Base-by-base conservation (phyloP, 2,888 invertebrate species). In the Himalopsyche anomala region DNA sequence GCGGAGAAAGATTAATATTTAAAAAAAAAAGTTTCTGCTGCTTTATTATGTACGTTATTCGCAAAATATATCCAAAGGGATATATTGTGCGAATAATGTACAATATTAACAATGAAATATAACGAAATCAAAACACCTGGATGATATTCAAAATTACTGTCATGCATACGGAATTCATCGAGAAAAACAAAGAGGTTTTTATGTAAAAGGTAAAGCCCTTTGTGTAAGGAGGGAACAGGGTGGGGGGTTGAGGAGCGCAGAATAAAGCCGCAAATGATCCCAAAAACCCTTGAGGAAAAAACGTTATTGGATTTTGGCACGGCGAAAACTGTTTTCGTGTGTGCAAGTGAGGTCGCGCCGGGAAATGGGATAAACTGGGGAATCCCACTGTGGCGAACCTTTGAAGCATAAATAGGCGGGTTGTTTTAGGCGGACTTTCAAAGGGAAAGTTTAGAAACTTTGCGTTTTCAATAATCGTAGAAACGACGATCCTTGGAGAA, bases 221-320 rank as follows among this genome's bases (percentile, higher is more conserved):
- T 81, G 86, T 80, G 42, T 51, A 19, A 69, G 84, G 51, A 51
- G 51, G 15, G 15, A 51, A 51, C 84, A 69, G 81, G 83, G 84
- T 84, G 74, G 84, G 84, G 83, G 81, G 84, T 17, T 83, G 86
- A 83, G 84, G 86, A 84, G 82, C 82, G 82, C 19, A 82, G 84
- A 42, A 86, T 81, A 88, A 88, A 88, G 87, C 87, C 88, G 87
- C 87, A 88, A 88, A 88, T 88, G 88, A 88, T 88, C 87, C 87
- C 87, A 83, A 86, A 88, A 87, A 86, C 84, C 87, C 86, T 80
- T 80, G 84, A 81, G 83, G 86, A 86, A 87, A 88, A 86, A 87
- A 88, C 82, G 85, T 87, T 88, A 88, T 88, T 88, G 88, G 87
- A 88, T 88, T 88, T 86, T 79, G 85, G 80, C 74, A 54, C 80